A percentile compares a stretch with the other conserved stretches of the same genome.
These are phyloP conservation scores for Saturnia japonica DNA, from an alignment of 2,888 invertebrate genomes.

Conservation along the genomic window DNA sequence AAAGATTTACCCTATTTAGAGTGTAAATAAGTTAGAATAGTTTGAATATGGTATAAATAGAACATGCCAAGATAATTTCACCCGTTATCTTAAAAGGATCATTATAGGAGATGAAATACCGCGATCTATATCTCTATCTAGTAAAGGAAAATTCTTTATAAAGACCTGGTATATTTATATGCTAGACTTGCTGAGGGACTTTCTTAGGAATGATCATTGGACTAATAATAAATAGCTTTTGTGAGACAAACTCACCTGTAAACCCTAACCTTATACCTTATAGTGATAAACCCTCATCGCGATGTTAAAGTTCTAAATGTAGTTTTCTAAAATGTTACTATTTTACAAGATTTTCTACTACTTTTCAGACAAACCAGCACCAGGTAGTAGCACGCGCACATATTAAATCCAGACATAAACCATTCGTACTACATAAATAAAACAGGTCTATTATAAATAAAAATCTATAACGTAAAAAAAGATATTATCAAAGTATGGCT, in stretches of 20 bases:
- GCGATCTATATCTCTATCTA: not conserved
- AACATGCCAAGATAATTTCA: not conserved
- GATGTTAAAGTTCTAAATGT: too few species aligned
- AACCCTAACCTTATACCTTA: too few species aligned
- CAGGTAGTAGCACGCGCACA: too few species aligned
- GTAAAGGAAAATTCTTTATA: not conserved
- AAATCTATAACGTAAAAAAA: conserved; percentile 30
- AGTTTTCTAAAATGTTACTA: too few species aligned
- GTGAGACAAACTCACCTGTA: not conserved
- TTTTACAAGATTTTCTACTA: too few species aligned
- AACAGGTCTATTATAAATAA: conserved; percentile 20
- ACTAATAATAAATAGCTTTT: not conserved
- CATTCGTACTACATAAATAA: not conserved
- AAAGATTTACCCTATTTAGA: not conserved
- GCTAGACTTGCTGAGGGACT: not conserved
- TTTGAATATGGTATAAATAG: not conserved
- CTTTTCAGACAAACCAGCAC: too few species aligned
- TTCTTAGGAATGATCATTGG: not conserved
- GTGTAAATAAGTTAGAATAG: not conserved
- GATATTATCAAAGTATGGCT: conserved; percentile 52
- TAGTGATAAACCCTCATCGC: too few species aligned
- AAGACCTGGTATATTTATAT: not conserved
- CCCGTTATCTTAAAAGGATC: not conserved
- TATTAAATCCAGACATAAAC: not conserved
- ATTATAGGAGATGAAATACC: not conserved